These are phyloP conservation scores for Nebria ingens DNA, from an alignment of 1,140 invertebrate species.

Conservation along the genomic window DNA sequence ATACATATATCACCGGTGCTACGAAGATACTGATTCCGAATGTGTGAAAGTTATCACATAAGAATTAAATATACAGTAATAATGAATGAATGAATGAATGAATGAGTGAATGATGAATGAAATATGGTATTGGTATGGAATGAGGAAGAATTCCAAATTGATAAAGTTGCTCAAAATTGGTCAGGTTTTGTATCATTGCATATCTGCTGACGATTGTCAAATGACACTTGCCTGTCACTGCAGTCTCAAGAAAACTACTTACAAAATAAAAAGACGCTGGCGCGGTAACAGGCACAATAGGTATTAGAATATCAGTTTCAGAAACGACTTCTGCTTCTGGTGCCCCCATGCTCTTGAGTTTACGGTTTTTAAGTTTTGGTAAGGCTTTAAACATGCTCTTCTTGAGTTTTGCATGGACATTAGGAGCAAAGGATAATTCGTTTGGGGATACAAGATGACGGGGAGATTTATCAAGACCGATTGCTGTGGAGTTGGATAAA, in stretches of 20 bases:
- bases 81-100: too few relatives aligned
- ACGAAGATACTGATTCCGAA: too few relatives aligned
- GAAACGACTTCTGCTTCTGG: conserved; percentile 9
- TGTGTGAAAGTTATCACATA: too few relatives aligned
- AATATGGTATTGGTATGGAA: not conserved
- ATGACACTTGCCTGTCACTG: not conserved
- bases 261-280: conserved; percentile 6
- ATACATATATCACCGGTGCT: too few relatives aligned
- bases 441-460: not conserved
- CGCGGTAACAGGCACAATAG: not conserved
- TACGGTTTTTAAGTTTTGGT: conserved; percentile 24
- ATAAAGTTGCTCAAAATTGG: not conserved
- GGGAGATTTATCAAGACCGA: not conserved
- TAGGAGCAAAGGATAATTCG: not conserved
- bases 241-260: not conserved
- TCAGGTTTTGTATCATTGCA: conserved; percentile 5
- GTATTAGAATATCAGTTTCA: not conserved
- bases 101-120: conserved; percentile 4
- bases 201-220: not conserved
- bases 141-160: not conserved
- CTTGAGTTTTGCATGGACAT: conserved; percentile 24
- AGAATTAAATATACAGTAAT: too few relatives aligned
- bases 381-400: conserved; percentile 28
- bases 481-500: not conserved
- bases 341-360: conserved; percentile 17